phyloP scores from a whole-genome alignment of 1,140 invertebrate species.

The Patella vulgata region DNA sequence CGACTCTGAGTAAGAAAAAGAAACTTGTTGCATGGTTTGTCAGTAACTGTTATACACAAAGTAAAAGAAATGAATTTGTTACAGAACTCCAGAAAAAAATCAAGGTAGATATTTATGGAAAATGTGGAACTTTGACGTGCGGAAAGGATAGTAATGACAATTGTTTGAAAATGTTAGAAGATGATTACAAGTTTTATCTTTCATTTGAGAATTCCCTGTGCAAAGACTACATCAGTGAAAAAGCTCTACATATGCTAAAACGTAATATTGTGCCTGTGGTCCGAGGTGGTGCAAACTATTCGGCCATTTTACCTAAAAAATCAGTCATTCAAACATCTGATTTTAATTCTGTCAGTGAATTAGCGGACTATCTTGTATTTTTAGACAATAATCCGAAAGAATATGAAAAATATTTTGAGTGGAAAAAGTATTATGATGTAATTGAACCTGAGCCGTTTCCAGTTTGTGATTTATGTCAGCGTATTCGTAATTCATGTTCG shows the following conservation, averaged over 20 bases:
- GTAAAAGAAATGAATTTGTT: constrained; percentile 71
- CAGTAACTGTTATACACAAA: constrained; percentile 72
- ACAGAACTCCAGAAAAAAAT: constrained; percentile 70
- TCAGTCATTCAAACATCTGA: constrained; percentile 75
- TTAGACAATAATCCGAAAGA: constrained; percentile 61
- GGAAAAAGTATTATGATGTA: constrained; percentile 47
- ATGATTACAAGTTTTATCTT: constrained; percentile 63
- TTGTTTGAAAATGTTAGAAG: constrained; percentile 33
- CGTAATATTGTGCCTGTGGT: constrained; percentile 75
- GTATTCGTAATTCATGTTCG: not conserved
- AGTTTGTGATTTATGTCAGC: constrained; percentile 13
- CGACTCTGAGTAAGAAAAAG: constrained; percentile 32
- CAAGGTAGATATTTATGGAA: constrained; percentile 74
- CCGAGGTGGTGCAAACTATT: constrained; percentile 73
- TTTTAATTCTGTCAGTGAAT: constrained; percentile 67
- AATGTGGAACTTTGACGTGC: constrained; percentile 65
- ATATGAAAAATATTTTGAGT: constrained; percentile 55
- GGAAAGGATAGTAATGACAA: constrained; percentile 9
- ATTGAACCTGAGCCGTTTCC: constrained; percentile 14
- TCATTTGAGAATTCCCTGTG: constrained; percentile 79
- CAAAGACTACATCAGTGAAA: constrained; percentile 96
- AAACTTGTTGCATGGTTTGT: constrained; percentile 73
- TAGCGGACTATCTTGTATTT: constrained; percentile 69
- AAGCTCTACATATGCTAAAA: constrained; percentile 73
- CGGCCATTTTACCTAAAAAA: constrained; percentile 71